These are phyloP conservation scores for Poecilia gillii DNA, from an alignment of 2,797 vertebrate genomes.

Conservation along the genomic window DNA sequence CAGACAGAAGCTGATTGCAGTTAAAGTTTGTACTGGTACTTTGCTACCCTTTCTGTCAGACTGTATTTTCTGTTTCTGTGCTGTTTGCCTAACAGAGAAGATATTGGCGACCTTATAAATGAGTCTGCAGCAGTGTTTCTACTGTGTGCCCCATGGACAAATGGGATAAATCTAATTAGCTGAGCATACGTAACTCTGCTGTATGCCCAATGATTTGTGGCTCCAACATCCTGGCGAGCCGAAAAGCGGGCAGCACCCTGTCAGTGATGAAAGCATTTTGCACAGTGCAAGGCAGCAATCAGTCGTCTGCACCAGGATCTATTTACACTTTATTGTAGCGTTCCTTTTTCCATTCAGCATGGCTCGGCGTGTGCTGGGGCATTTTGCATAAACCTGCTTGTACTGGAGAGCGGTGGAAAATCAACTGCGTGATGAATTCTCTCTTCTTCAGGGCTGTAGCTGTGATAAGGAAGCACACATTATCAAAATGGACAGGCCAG, in stretches of 20 bases:
- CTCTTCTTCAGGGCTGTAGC: conserved; percentile 6
- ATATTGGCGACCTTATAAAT: background rate
- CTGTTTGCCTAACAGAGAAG: background rate
- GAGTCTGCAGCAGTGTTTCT: background rate
- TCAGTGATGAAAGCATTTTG: background rate
- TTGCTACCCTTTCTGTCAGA: background rate
- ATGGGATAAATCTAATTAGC: conserved; percentile 4
- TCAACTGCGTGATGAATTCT: conserved; percentile 13
- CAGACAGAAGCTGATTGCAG: background rate
- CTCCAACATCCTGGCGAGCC: background rate
- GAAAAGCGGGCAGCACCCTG: background rate
- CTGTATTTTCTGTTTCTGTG: background rate
- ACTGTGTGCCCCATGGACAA: background rate
- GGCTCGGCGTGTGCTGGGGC: background rate
- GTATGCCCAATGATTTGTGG: background rate
- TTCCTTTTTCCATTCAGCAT: conserved; percentile 1
- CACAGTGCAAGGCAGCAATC: background rate
- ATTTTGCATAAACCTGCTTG: conserved; percentile 25
- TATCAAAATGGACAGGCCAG: conserved; percentile 36
- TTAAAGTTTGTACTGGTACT: background rate
- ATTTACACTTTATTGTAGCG: conserved; percentile 11
- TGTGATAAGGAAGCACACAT: conserved; percentile 27
- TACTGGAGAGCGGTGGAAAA: background rate
- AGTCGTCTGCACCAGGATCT: background rate
- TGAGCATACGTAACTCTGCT: background rate